Base-by-base conservation (phyloP, 2,888 invertebrate species). In the Tubulanus polymorphus region DNA sequence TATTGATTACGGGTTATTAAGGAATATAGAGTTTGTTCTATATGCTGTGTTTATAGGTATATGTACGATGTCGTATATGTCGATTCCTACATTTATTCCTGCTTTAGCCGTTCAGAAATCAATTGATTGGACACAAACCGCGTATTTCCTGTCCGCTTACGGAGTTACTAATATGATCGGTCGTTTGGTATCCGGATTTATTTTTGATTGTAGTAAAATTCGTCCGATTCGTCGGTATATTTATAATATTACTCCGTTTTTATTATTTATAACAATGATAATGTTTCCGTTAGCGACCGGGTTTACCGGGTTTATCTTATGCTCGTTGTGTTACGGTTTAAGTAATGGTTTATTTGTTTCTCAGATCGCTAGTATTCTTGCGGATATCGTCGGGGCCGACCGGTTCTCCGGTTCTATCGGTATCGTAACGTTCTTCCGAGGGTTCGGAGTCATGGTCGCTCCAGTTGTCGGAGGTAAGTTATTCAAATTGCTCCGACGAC, bases 131-230 rank as follows among this genome's bases (percentile, higher is more conserved):
- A 48, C 59, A 25, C 57, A 83, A 1, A 85, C 88, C 0, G 83
- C 87, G 3, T 85, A 86, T 73, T 81, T 95, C 54, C 84, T 96
- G 12, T 88, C 93, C 0, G 84, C 88, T 1, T 91, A 95, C 67
- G 96, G 96, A 27, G 85, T 93, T 45, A 86, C 91, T 1, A 96
- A 96, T 74, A 94, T 93, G 0, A 75, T 92, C 47, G 93, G 93
- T 48, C 88, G 95, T 81, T 86, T 96, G 26, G 29, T 60, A 12
- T 67, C 64, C 27, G 70, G 70, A 5, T 59, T 69, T 41, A 28
- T 71, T 27, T 62, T 72, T 26, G 69, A 72, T 54, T 53, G 68
- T 18, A 64, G 63, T 37, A 30, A 46, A 8, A 51, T 70, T 1
- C 62, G 61, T 54, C 60, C 57, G 12, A 56, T 61, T 52, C 60